These are phyloP conservation scores for Gastrophysa polygoni DNA, from an alignment of 2,888 invertebrate species.

Conservation along the genomic window DNA sequence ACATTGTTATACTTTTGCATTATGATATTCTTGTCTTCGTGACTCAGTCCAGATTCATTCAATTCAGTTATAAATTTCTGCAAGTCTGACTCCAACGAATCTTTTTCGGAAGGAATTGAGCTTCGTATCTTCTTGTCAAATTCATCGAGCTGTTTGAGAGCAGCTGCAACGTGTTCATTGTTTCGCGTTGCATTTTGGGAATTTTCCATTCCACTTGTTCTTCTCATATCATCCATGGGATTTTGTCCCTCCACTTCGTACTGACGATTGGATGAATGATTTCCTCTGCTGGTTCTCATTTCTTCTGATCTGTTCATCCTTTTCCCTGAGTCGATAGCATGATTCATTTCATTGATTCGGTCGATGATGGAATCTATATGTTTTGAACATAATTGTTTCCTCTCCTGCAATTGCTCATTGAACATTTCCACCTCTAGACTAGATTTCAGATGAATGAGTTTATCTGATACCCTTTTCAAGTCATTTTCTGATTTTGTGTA, in stretches of 20 bases:
- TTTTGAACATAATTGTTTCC: conserved; percentile 32
- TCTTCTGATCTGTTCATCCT: conserved; percentile 25
- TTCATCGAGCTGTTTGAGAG: not conserved
- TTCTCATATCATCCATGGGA: not conserved
- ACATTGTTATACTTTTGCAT: not conserved
- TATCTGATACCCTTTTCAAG: conserved; percentile 17
- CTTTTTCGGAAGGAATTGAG: too few species aligned
- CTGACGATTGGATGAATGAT: too few species aligned
- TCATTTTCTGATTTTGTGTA: conserved; percentile 19
- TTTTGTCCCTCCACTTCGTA: not conserved
- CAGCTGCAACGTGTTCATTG: conserved; percentile 11
- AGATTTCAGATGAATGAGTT: conserved; percentile 7
- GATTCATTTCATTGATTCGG: too few species aligned
- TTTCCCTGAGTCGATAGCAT: too few species aligned
- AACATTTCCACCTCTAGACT: conserved; percentile 16
- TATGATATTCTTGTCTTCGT: not conserved
- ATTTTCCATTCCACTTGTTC: conserved; percentile 9
- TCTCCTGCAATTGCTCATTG: conserved; percentile 30
- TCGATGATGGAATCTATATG: too few species aligned
- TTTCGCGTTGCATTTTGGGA: conserved; percentile 13
- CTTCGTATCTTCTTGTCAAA: too few species aligned
- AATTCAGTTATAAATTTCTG: not conserved
- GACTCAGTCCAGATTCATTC: not conserved
- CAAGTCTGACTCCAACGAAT: not conserved
- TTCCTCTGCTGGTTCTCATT: too few species aligned